Base-by-base conservation (phyloP, 2,797 vertebrate species). In the Chiroxiphia lanceolata region DNA sequence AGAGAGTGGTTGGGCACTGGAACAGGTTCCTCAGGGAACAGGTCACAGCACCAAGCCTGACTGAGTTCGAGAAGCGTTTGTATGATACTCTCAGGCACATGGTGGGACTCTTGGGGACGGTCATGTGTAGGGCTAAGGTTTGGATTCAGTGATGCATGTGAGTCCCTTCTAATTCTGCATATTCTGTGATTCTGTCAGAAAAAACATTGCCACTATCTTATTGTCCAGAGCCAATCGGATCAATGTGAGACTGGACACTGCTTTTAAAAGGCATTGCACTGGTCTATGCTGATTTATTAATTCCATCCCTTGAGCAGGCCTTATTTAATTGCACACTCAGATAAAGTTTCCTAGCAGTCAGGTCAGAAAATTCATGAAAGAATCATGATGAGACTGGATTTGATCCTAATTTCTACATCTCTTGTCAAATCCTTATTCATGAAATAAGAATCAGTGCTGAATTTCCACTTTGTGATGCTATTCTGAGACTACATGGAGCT, bases 351-450 rank as follows among this genome's bases (percentile, higher is more conserved):
- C 40, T 38, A 63, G 47, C 18, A 87, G 51, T 44, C 0, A 0
- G 17, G n/a, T 74, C 34, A 92, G 48, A 91, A 96, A 84, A 93
- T 82, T 80, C 51, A 33, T 40, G 36, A n/a, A 94, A 21, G n/a
- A 74, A 83, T 82, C 36, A 74, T 36, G 47, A 65, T 34, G 36
- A 38, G 29, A 29, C 57, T 82, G 25, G 47, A 56, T 91, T 90
- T 63, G 29, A 76, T 81, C 40, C 64, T 82, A 59, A 40, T 79
- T 67, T 87, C 91, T 91, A 74, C 11, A 70, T 26, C 1, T 2
- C 59, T 76, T 87, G 50, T 89, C 70, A 92, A 90, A 76, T 51
- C 84, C 69, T 79, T 92, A 33, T 72, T 90, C 47, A 79, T 26
- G 27, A 89, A 91, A 63, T 51, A 70, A 85, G 67, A 79, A 87